These are phyloP conservation scores for Neopelma chrysocephalum DNA, from an alignment of 2,797 vertebrate genomes.

Conservation along the genomic window DNA sequence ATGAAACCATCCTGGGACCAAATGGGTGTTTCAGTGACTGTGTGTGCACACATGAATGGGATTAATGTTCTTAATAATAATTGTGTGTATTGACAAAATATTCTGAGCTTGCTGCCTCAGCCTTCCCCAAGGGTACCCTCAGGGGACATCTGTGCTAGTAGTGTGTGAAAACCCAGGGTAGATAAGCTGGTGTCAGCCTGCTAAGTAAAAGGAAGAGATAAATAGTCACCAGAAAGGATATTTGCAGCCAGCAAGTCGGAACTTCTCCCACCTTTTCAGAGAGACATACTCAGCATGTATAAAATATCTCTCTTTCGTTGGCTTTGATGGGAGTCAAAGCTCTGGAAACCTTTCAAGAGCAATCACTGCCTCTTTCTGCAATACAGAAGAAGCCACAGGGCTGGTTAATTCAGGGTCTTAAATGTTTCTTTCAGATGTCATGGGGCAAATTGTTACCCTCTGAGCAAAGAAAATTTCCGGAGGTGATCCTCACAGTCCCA, in stretches of 20 bases:
- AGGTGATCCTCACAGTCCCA: neutral
- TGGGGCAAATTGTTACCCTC: neutral
- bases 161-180: neutral
- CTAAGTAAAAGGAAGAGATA: conserved; percentile 75
- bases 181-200: neutral
- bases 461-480: neutral
- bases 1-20: neutral
- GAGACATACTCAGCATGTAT: neutral
- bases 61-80: neutral
- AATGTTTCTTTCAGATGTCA: neutral
- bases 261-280: neutral
- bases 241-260: conserved; percentile 75
- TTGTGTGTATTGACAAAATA: neutral
- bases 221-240: conserved; percentile 85
- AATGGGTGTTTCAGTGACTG: neutral
- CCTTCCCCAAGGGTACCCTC: neutral
- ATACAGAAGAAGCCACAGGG: neutral
- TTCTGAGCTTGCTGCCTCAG: fast-evolving
- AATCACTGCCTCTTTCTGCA: neutral
- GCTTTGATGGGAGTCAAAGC: neutral
- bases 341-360: neutral
- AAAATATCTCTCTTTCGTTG: neutral
- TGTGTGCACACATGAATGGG: neutral
- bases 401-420: neutral
- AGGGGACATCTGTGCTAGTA: fast-evolving